Evolutionary conservation across 1,140 invertebrate genomes (phyloP).

Genomic region (Physella acuta): DNA sequence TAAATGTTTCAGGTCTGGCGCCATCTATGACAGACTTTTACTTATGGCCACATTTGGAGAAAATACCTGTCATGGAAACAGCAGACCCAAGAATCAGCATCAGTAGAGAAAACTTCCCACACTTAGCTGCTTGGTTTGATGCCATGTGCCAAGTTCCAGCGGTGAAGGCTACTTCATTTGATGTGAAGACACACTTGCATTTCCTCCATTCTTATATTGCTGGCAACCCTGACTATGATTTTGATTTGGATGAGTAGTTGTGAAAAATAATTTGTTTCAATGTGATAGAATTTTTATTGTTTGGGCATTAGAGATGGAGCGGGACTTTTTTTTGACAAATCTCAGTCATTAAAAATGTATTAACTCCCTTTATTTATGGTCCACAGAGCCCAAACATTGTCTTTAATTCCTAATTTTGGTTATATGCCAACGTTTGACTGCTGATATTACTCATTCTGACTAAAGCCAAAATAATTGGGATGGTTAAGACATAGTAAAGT

Average conservation of each 20-base stretch:
- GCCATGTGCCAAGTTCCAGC: constrained; percentile 32
- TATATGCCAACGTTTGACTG: too few relatives aligned
- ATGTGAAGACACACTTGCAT: constrained; percentile 14
- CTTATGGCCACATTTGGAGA: constrained; percentile 50
- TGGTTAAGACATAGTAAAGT: too few relatives aligned
- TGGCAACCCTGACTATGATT: constrained; percentile 30
- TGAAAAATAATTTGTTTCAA: neutral
- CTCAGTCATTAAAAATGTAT: neutral
- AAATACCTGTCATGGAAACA: constrained; percentile 23
- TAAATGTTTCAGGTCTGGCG: constrained; percentile 32
- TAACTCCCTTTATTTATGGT: too few relatives aligned
- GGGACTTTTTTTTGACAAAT: too few relatives aligned
- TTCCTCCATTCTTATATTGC: constrained; percentile 26
- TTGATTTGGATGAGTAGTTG: neutral
- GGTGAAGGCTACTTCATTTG: constrained; percentile 33
- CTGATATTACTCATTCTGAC: too few relatives aligned
- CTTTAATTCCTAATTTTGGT: too few relatives aligned
- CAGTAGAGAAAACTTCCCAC: neutral
- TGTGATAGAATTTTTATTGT: neutral
- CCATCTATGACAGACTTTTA: constrained; percentile 40
- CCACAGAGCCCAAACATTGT: too few relatives aligned
- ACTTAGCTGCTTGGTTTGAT: constrained; percentile 24
- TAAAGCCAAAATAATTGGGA: too few relatives aligned
- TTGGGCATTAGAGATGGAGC: too few relatives aligned
- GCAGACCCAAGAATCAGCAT: neutral